Percentiles rank a stretch among this genome's conserved stretches.
Conservation (phyloP, 2,888 invertebrate genomes). For the Platypus cylindrus region DNA sequence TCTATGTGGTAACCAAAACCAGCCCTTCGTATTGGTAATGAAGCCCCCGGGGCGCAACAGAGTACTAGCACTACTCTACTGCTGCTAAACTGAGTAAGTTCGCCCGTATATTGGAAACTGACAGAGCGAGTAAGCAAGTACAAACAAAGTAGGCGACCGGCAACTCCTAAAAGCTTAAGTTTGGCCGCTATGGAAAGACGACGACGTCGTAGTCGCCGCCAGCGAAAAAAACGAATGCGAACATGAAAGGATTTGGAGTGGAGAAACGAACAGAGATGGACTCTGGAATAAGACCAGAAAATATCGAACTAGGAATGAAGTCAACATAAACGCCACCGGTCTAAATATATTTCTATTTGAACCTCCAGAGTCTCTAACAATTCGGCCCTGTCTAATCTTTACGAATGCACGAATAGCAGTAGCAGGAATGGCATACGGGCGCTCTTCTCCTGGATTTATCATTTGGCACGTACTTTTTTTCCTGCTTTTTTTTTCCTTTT, state of each 20-base stretch:
- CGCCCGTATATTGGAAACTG: no score
- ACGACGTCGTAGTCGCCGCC: constrained; percentile 1
- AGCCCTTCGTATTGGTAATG: constrained; percentile 15
- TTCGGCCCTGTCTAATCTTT: background rate
- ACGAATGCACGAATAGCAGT: background rate
- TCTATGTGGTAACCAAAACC: constrained; percentile 8
- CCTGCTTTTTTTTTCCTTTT: constrained; percentile 8
- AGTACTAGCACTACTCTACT: no score
- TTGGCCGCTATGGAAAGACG: constrained; percentile 12
- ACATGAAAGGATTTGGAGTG: constrained; percentile 15
- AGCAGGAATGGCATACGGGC: constrained; percentile 7
- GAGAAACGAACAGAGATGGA: constrained; percentile 7
- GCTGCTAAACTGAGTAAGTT: no score
- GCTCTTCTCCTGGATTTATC: constrained; percentile 15
- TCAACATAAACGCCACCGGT: no score
- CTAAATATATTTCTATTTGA: no score
- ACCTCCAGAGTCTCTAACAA: no score
- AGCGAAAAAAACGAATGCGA: constrained; percentile 8
- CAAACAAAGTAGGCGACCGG: no score
- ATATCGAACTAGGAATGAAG: no score
- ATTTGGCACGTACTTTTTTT: constrained; percentile 14
- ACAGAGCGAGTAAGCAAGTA: no score
- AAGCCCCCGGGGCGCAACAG: constrained; percentile 12
- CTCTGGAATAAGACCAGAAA: no score
- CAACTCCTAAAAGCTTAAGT: no score